Conservation (phyloP, 2,113 vertebrate genomes). For the Podocnemis expansa region DNA sequence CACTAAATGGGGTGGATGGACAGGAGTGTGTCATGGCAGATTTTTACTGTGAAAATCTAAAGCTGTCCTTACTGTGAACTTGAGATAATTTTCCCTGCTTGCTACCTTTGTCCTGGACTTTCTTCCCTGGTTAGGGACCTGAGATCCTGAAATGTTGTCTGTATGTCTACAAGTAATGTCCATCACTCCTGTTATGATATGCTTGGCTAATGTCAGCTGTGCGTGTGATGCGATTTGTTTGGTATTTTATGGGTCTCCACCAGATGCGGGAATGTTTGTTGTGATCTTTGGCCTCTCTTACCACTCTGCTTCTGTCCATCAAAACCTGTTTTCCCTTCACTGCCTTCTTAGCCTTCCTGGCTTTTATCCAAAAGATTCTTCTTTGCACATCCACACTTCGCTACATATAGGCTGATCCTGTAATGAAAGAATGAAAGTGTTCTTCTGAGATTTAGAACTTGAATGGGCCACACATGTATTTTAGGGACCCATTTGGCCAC, state of each 20-base stretch:
- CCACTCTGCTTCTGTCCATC: not conserved
- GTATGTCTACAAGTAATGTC: not conserved
- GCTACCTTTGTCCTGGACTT: not conserved
- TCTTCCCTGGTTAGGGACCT: not conserved
- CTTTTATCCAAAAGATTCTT: not conserved
- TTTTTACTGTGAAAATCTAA: not conserved
- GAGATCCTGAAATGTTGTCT: not conserved
- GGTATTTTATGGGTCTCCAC: not conserved
- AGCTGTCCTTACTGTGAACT: conserved; percentile 30
- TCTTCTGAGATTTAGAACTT: not conserved
- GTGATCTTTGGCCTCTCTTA: not conserved
- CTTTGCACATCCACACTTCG: not conserved
- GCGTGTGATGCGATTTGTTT: not conserved
- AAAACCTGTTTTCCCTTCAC: not conserved
- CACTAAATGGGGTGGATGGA: not conserved
- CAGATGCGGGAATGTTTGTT: not conserved
- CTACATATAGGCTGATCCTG: not conserved
- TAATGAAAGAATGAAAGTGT: not conserved
- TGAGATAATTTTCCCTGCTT: not conserved
- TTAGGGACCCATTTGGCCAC: not conserved
- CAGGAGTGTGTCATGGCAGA: not conserved
- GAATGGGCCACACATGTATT: not conserved
- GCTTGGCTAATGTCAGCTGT: not conserved
- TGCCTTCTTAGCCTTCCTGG: not conserved
- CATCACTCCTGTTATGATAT: not conserved